Evolutionary conservation across 1,140 invertebrate genomes (phyloP).

Genomic region (Carcinoscorpius rotundicauda): DNA sequence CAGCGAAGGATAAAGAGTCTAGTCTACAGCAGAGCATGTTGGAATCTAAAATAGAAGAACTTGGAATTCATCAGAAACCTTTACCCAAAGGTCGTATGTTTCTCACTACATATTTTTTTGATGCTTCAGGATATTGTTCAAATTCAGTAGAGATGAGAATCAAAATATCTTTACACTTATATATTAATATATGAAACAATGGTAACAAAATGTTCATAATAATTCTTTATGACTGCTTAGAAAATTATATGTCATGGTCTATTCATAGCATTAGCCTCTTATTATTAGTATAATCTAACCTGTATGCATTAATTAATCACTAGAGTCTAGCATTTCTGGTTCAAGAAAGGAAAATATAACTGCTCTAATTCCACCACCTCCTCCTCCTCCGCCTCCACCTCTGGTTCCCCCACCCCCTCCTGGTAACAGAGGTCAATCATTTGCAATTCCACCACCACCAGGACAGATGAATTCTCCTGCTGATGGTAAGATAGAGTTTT

Average conservation of each 20-base stretch:
- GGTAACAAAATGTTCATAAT: no score
- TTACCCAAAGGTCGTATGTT: conserved; percentile 41
- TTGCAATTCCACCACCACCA: conserved; percentile 50
- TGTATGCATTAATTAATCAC: no score
- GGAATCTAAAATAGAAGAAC: conserved; percentile 76
- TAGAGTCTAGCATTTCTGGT: no score
- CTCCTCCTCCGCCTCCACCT: conserved; percentile 38
- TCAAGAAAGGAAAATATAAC: conserved; percentile 2
- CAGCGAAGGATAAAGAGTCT: conserved; percentile 72
- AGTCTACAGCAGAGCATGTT: conserved; percentile 71
- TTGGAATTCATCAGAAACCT: conserved; percentile 48
- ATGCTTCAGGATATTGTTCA: no score
- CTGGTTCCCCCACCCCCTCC: conserved; percentile 28
- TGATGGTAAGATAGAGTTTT: background rate
- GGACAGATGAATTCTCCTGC: background rate
- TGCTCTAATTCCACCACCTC: conserved; percentile 27
- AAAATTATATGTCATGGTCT: no score
- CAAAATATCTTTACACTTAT: no score
- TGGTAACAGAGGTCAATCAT: conserved; percentile 20
- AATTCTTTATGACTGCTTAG: no score
- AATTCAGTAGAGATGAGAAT: no score
- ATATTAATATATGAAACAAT: no score
- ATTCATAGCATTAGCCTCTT: no score
- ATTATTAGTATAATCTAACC: no score
- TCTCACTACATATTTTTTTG: no score